These are phyloP conservation scores for Trichoplusia ni DNA, from an alignment of 1,140 invertebrate species.

Conservation along the genomic window DNA sequence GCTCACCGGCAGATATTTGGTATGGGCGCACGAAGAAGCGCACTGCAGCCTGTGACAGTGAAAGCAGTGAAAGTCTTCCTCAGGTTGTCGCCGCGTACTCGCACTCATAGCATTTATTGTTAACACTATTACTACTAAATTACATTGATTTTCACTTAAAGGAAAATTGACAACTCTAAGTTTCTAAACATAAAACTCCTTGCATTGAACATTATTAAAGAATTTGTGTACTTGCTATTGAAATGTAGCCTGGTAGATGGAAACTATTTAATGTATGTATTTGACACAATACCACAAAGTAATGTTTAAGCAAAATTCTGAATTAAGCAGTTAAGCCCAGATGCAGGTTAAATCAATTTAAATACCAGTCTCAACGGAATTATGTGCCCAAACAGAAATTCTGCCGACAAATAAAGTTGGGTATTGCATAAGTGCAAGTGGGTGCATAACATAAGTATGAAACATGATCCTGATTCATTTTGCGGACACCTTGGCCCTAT, in stretches of 20 bases:
- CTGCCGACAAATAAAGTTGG: not conserved
- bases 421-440: not conserved
- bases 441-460: not conserved
- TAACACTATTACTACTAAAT: conserved; percentile 44
- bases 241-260: too few species aligned
- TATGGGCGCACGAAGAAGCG: conserved; percentile 52
- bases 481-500: conserved; percentile 11
- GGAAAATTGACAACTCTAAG: too few species aligned
- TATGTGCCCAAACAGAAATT: not conserved
- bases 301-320: not conserved
- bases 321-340: not conserved
- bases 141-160: not conserved
- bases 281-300: conserved; percentile 4
- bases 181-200: too few species aligned
- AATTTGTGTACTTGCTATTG: too few species aligned
- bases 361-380: not conserved
- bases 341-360: not conserved
- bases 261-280: too few species aligned
- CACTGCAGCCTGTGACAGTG: conserved; percentile 63
- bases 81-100: conserved; percentile 37
- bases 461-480: conserved; percentile 24
- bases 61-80: conserved; percentile 75
- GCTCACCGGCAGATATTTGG: conserved; percentile 51
- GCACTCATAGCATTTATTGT: conserved; percentile 50
- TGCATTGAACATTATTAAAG: too few species aligned